A percentile compares a stretch with the other conserved stretches of the same genome.
Evolutionary conservation across 2,797 vertebrate species (phyloP).

Genomic region (Astyanax mexicanus): DNA sequence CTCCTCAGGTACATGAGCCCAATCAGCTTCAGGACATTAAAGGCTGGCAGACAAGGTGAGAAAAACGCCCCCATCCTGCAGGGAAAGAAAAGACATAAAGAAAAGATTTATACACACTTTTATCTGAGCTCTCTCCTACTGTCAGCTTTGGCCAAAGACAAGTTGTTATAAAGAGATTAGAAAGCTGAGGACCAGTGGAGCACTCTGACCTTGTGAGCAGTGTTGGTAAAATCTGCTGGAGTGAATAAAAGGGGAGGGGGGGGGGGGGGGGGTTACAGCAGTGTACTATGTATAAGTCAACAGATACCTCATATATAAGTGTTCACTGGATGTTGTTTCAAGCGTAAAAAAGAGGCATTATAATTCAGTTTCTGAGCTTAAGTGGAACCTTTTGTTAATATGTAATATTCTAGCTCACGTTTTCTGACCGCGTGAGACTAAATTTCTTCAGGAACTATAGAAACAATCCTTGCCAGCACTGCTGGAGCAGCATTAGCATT

Average conservation of each 20-base stretch:
- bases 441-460: no score
- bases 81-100: conserved; percentile 10
- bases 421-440: no score
- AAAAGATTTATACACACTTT: conserved; percentile 39
- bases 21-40: conserved; percentile 94
- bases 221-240: background rate
- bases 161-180: conserved; percentile 41
- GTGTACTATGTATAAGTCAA: background rate
- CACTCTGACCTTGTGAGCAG: conserved; percentile 25
- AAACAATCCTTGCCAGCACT: no score
- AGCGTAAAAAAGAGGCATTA: background rate
- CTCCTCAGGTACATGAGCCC: conserved; percentile 97
- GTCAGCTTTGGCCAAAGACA: conserved; percentile 2
- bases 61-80: conserved; percentile 98
- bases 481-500: no score
- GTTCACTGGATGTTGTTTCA: background rate
- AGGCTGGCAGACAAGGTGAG: conserved; percentile 94
- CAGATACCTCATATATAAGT: background rate
- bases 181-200: conserved; percentile 34
- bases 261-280: no score
- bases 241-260: background rate
- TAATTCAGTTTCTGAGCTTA: background rate
- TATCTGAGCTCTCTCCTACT: conserved; percentile 7
- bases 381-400: no score
- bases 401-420: no score